Evolutionary conservation across 2,888 invertebrate genomes (phyloP), one percentile per base, ranked within the genome.

Genomic region (Crocallis elinguaria): DNA sequence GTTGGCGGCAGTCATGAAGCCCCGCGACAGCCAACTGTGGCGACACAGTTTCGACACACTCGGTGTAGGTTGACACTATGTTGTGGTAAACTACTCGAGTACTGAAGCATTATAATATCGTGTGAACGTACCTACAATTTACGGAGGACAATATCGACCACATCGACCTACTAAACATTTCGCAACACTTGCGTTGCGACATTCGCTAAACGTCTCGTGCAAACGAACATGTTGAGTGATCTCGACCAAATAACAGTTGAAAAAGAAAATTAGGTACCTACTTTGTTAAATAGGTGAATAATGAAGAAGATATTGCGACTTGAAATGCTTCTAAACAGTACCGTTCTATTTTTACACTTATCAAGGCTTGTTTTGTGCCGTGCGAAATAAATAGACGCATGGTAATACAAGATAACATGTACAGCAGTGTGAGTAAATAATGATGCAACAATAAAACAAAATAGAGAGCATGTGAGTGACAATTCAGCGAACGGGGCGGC

Each of bases 1-100:
- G 49, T n/a, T 27, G 25, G n/a, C 32, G 32, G 58, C 54, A 49
- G 35, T 51, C 39, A 45, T 65, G 67, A 69, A 69, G 67, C 67
- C 65, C 50, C 53, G 58, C 64, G 67, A 66, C 69, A 64, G 59
- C 56, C 57, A 59, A 56, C 61, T 55, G 48, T 52, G 60, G 61
- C 70, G 69, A 73, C 73, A 74, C 63, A 39, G 62, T 77, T 77
- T 71, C 75, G 64, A 74, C 71, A 76, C 61, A 63, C 61, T 57
- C 46, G 45, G 42, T 57, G 53, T 58, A 57, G 50, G 45, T 49
- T 54, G 49, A 51, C 53, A 49, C 54, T 53, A 51, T 36, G 37
- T 53, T 48, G 41, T 46, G 46, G 51, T 61, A 19, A 32, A 46
- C 33, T 45, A 55, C 41, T 36, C 12, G 6, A 45, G 25, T 49